Conservation (phyloP, 2,797 vertebrate species). For the Florisuga fusca region DNA sequence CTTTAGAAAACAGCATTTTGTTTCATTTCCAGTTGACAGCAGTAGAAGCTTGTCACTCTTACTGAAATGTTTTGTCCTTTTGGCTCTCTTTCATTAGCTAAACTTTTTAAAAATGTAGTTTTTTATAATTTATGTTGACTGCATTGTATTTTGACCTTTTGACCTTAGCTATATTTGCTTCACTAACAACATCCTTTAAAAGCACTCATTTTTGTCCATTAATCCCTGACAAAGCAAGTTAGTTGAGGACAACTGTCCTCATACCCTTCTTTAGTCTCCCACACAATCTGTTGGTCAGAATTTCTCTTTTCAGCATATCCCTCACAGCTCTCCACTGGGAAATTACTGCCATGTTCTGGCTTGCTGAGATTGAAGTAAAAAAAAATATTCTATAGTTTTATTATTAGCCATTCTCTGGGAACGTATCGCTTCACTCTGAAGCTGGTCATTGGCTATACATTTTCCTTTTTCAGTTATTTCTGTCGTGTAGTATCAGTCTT, state of each 20-base stretch:
- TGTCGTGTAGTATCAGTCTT: background rate
- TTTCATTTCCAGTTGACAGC: background rate
- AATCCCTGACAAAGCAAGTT: background rate
- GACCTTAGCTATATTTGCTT: background rate
- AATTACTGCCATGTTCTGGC: background rate
- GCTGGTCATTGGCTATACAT: background rate
- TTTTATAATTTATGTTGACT: background rate
- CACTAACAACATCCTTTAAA: background rate
- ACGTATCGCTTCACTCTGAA: background rate
- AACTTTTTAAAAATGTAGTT: background rate
- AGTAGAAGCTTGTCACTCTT: conserved; percentile 9
- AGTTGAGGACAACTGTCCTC: background rate
- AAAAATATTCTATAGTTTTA: background rate
- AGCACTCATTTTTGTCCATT: background rate
- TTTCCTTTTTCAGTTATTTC: conserved; percentile 1
- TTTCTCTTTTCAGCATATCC: background rate
- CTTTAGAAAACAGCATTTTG: background rate
- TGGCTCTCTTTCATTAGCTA: background rate
- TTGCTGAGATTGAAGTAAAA: conserved; percentile 31
- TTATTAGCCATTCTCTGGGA: background rate
- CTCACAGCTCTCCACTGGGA: background rate
- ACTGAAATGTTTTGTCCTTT: conserved; percentile 24
- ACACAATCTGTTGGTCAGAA: background rate
- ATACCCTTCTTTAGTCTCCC: background rate
- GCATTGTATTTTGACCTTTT: background rate